A percentile compares a stretch with the other conserved stretches of the same genome.
phyloP scores from a whole-genome alignment of 2,113 vertebrate genomes.

The Procapra przewalskii region DNA sequence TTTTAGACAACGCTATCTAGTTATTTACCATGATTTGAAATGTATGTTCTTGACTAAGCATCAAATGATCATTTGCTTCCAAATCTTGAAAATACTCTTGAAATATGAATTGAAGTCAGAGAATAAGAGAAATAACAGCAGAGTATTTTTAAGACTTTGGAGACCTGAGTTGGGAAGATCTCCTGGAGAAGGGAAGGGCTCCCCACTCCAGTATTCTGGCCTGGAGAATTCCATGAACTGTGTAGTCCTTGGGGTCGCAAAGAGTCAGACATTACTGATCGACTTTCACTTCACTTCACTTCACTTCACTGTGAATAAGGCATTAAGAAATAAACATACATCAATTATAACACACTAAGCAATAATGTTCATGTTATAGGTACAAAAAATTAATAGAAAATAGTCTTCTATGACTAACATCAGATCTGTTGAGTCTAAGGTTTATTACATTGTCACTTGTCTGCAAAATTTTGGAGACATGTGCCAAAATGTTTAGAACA shows the following conservation, averaged over 20 bases:
- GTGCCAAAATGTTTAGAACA: not conserved
- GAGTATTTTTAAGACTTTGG: not conserved
- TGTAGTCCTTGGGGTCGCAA: not conserved
- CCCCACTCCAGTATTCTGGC: not conserved
- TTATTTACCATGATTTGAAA: not conserved
- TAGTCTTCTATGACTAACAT: not conserved
- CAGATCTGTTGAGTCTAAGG: not conserved
- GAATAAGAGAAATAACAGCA: not conserved
- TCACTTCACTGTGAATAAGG: not conserved
- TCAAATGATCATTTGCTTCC: not conserved
- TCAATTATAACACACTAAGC: not conserved
- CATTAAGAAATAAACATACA: not conserved
- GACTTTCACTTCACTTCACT: not conserved
- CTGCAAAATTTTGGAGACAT: not conserved
- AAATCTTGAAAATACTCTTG: not conserved
- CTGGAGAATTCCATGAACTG: not conserved
- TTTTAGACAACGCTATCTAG: not conserved
- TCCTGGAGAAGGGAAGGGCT: not conserved
- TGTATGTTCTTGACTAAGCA: not conserved
- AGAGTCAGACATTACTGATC: not conserved
- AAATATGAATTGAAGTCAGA: conserved; percentile 6
- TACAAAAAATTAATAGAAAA: not conserved
- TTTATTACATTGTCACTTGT: not conserved
- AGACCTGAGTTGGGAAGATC: not conserved
- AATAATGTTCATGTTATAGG: not conserved